Evolutionary conservation across 1,140 invertebrate genomes (phyloP).

Genomic region (Drosophila teissieri): DNA sequence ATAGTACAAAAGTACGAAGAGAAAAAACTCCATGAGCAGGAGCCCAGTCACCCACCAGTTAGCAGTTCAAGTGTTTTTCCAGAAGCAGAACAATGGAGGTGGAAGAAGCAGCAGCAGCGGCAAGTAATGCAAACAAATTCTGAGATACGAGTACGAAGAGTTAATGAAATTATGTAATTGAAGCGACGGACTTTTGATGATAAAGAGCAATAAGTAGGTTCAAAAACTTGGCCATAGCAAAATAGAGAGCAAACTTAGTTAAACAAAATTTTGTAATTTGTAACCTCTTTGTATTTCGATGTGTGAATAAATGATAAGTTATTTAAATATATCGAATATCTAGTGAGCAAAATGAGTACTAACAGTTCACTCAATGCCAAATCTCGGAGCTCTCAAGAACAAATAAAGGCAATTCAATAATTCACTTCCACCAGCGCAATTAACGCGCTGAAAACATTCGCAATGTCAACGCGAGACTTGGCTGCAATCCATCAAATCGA

Average conservation of each 20-base stretch:
- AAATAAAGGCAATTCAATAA: constrained; percentile 19
- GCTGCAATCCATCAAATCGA: constrained; percentile 39
- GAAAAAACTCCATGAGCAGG: constrained; percentile 16
- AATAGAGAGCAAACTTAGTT: neutral
- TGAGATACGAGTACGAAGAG: constrained; percentile 41
- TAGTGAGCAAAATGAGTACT: neutral
- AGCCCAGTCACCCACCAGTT: constrained; percentile 39
- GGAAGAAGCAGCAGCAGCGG: neutral
- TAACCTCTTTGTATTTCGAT: too few species aligned
- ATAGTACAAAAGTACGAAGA: constrained; percentile 35
- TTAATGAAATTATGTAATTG: constrained; percentile 71
- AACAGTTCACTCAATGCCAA: neutral
- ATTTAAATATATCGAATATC: neutral
- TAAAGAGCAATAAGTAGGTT: neutral
- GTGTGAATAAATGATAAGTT: neutral
- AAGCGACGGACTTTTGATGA: constrained; percentile 25
- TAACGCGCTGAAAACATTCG: constrained; percentile 31
- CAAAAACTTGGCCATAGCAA: neutral
- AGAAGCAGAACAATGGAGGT: constrained; percentile 44
- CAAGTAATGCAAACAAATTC: constrained; percentile 40
- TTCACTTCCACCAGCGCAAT: constrained; percentile 37
- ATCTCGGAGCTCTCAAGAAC: constrained; percentile 6
- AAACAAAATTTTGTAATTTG: too few species aligned
- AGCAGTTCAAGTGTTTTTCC: constrained; percentile 52
- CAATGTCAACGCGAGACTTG: constrained; percentile 40